Conservation (phyloP, 2,888 invertebrate genomes). For the Papilio elwesi region DNA sequence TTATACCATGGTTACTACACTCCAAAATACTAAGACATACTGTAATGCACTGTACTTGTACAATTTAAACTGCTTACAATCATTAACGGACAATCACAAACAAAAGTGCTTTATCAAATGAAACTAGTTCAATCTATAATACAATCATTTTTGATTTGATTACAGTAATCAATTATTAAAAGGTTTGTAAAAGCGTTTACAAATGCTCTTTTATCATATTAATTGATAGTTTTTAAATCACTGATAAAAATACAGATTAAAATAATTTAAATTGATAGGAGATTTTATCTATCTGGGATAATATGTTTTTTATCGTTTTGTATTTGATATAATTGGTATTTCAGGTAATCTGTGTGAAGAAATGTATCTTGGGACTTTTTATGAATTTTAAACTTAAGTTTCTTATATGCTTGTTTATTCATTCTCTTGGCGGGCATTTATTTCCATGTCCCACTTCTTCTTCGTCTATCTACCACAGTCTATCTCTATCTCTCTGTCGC, state of each 20-base stretch:
- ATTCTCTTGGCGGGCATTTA: neutral
- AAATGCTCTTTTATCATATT: neutral
- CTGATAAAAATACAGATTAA: neutral
- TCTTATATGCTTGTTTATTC: neutral
- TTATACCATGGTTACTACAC: too few species aligned
- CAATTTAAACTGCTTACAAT: too few species aligned
- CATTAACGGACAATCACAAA: neutral
- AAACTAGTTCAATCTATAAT: neutral
- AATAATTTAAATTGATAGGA: conserved; percentile 5
- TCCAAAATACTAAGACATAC: neutral
- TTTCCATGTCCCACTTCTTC: too few species aligned
- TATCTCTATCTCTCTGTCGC: too few species aligned
- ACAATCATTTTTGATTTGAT: conserved; percentile 2
- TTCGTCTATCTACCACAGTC: too few species aligned
- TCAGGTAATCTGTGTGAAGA: neutral
- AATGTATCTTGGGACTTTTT: neutral
- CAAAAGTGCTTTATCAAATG: conserved; percentile 5
- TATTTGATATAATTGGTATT: neutral
- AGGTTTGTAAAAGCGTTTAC: neutral
- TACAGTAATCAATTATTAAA: neutral
- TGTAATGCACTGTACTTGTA: conserved; percentile 7
- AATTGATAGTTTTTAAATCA: conserved; percentile 19
- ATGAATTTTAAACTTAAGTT: neutral
- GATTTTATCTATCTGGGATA: neutral
- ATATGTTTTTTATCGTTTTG: conserved; percentile 1